Percentiles rank a stretch among this genome's conserved stretches.
These are phyloP conservation scores for Campoletis raptor DNA, from an alignment of 2,888 invertebrate species.

Conservation along the genomic window DNA sequence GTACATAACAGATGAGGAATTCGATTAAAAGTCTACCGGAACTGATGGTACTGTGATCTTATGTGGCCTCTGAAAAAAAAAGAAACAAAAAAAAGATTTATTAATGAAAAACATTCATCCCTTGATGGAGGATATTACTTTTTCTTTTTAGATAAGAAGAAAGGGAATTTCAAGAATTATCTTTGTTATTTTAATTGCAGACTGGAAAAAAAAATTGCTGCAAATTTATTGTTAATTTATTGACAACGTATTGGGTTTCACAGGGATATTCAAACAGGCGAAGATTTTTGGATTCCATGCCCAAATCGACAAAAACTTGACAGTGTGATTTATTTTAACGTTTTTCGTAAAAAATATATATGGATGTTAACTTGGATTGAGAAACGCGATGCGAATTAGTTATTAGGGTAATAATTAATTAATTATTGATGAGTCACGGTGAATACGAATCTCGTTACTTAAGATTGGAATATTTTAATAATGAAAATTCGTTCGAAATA, in stretches of 20 bases:
- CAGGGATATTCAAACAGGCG: background rate
- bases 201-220: background rate
- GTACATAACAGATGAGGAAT: constrained; percentile 70
- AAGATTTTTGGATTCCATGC: constrained; percentile 4
- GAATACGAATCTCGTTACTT: background rate
- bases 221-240: background rate
- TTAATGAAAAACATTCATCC: background rate
- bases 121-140: too few relatives aligned
- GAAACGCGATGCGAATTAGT: constrained; percentile 1
- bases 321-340: background rate
- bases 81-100: background rate
- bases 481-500: background rate
- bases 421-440: background rate
- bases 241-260: background rate
- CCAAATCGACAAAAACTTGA: background rate
- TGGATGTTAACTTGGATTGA: background rate
- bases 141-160: background rate
- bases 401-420: background rate
- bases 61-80: constrained; percentile 76
- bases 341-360: too few relatives aligned
- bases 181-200: background rate
- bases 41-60: constrained; percentile 73
- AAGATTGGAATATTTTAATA: background rate
- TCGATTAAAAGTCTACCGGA: constrained; percentile 65
- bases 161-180: too few relatives aligned